Evolutionary conservation across 2,888 invertebrate species (phyloP).

Genomic region (Dasypogon diadema): DNA sequence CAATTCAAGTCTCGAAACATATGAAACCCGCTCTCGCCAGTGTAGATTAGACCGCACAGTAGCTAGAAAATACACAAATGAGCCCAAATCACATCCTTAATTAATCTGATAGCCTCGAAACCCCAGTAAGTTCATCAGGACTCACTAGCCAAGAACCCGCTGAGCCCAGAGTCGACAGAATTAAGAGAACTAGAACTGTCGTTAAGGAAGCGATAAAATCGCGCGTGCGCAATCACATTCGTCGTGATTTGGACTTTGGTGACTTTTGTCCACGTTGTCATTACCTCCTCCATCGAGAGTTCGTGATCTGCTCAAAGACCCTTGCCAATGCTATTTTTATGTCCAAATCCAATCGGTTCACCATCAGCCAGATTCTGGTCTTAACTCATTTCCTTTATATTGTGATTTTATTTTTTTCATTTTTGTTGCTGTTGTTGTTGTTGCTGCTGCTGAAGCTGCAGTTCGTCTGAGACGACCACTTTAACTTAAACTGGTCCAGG

Average conservation of each 20-base stretch:
- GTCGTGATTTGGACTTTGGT: slow-evolving; percentile 48
- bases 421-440: neutral
- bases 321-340: slow-evolving; percentile 10
- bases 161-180: neutral
- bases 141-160: neutral
- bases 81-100: slow-evolving; percentile 41
- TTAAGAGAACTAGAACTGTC: slow-evolving; percentile 32
- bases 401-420: neutral
- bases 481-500: slow-evolving; percentile 13
- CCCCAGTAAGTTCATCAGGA: neutral
- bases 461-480: too few species aligned
- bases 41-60: slow-evolving; percentile 9
- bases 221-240: slow-evolving; percentile 45
- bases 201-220: slow-evolving; percentile 19
- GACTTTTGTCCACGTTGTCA: slow-evolving; percentile 41
- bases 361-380: slow-evolving; percentile 41
- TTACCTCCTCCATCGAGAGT: neutral
- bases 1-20: too few species aligned
- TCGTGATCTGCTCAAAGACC: neutral
- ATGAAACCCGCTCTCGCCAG: too few species aligned
- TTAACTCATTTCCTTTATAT: slow-evolving; percentile 7
- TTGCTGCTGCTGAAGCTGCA: neutral
- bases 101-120: slow-evolving; percentile 26
- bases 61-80: too few species aligned
- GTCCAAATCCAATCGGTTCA: slow-evolving; percentile 23